Base-by-base conservation (phyloP, 2,888 invertebrate species). In the Fragum fragum region DNA sequence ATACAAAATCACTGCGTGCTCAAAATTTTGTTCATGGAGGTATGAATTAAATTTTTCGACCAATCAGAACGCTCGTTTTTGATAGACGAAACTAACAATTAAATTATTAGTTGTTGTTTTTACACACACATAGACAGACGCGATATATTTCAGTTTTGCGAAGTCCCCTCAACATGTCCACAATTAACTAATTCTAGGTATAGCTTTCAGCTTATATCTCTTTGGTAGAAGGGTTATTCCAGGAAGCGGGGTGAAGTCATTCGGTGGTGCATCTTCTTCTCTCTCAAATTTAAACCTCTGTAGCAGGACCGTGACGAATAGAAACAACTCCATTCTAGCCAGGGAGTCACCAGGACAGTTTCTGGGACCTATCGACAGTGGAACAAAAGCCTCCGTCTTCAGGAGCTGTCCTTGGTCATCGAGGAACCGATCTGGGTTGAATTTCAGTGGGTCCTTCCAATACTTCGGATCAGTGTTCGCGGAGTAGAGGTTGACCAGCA, bases 381-480 rank as follows among this genome's bases (percentile, higher is more conserved):
- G 73, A 23, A 81, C 28, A 7, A 70, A 59, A 14, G 76, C 32
- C 5, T 81, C 76, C 1, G 32, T 66, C 28, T 42, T 57, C 26
- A 52, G 28, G 16, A 69, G 28, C 14, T 76, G 68, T 23, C 70
- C 73, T 3, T 73, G 36, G 1, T 57, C 39, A 28, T 63, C 70
- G 2, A 82, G 29, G 23, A 78, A 82, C 14, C 81, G 28, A 7
- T 53, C 52, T 0, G 81, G 81, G n/a, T 69, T 69, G 53, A 82
- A 82, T 32, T 71, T 57, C 1, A 47, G 16, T 2, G 76, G 77
- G 21, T 72, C 42, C 21, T 36, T 42, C 71, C 77, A 82, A 7
- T 66, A 32, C 0, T 71, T 47, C 1, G 71, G 71, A 28, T 82
- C 81, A 26, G 18, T 21, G 52, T 71, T 36, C 0, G 70, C 75